These are phyloP conservation scores for Pelobates fuscus DNA, from an alignment of 2,113 vertebrate species.

Conservation along the genomic window DNA sequence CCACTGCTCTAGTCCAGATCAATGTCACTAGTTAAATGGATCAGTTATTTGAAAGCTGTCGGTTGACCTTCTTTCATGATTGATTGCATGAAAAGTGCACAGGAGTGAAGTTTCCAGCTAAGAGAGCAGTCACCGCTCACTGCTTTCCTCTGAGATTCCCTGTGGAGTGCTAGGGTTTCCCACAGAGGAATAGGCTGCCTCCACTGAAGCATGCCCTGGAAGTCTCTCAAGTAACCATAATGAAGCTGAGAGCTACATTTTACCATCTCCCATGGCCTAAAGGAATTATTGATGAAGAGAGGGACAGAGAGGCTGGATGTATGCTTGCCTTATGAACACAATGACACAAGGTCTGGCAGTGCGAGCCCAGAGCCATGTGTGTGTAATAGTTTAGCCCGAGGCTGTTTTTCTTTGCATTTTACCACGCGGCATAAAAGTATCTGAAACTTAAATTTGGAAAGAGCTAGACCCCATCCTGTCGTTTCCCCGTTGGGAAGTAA, in stretches of 20 bases:
- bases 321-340: slow-evolving; percentile 61
- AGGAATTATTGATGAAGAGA: slow-evolving; percentile 70
- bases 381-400: slow-evolving; percentile 41
- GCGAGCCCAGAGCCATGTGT: slow-evolving; percentile 52
- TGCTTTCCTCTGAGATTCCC: slow-evolving; percentile 57
- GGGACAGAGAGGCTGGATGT: slow-evolving; percentile 57
- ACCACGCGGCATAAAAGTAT: neutral
- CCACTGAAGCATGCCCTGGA: slow-evolving; percentile 50
- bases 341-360: slow-evolving; percentile 53
- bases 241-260: slow-evolving; percentile 59
- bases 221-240: slow-evolving; percentile 61
- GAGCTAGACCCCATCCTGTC: slow-evolving; percentile 25
- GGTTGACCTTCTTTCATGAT: slow-evolving; percentile 67
- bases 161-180: slow-evolving; percentile 60
- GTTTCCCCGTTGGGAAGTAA: slow-evolving; percentile 10
- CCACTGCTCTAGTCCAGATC: slow-evolving; percentile 61
- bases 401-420: slow-evolving; percentile 45
- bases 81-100: slow-evolving; percentile 61
- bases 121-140: slow-evolving; percentile 54
- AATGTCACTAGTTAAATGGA: slow-evolving; percentile 70
- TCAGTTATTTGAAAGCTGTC: slow-evolving; percentile 69
- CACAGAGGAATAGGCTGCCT: slow-evolving; percentile 59
- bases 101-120: slow-evolving; percentile 64
- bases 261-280: slow-evolving; percentile 53
- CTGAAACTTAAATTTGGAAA: slow-evolving; percentile 30